Conservation (phyloP, 2,113 vertebrate genomes). For the Hipposideros armiger region DNA sequence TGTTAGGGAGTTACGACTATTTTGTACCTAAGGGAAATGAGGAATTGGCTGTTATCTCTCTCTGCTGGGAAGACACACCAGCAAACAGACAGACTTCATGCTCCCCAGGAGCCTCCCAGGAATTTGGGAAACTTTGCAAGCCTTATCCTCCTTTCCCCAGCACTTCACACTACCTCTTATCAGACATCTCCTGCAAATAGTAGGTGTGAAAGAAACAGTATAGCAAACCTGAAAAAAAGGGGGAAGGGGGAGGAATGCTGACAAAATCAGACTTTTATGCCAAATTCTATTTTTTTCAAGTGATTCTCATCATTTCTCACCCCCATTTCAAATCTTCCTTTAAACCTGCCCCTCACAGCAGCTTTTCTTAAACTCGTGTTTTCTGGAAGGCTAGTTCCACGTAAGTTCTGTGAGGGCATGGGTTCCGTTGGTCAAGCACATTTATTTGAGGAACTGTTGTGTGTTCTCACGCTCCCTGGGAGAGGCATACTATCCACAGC, state of each 20-base stretch:
- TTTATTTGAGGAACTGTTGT: too few species aligned
- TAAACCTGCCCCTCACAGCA: not conserved
- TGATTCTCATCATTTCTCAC: not conserved
- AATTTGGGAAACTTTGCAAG: not conserved
- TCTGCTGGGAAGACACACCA: not conserved
- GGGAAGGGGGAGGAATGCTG: not conserved
- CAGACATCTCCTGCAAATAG: conserved; percentile 59
- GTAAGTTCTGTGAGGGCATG: rapidly evolving
- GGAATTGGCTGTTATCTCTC: not conserved
- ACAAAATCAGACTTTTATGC: conserved; percentile 51
- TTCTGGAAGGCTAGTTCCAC: not conserved
- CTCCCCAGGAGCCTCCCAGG: not conserved
- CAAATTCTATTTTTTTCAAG: conserved; percentile 48
- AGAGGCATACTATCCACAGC: too few species aligned
- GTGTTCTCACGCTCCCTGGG: not conserved
- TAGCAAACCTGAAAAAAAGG: not conserved
- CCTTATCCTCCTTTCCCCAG: not conserved
- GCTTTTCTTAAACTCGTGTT: not conserved
- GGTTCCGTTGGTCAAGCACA: rapidly evolving
- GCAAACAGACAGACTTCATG: not conserved
- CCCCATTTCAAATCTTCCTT: not conserved
- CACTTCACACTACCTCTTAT: conserved; percentile 48
- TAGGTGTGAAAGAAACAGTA: conserved; percentile 67
- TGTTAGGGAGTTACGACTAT: not conserved
- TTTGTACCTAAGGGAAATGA: not conserved